Conservation (phyloP, 2,113 vertebrate genomes). For the Xyrauchen texanus region DNA sequence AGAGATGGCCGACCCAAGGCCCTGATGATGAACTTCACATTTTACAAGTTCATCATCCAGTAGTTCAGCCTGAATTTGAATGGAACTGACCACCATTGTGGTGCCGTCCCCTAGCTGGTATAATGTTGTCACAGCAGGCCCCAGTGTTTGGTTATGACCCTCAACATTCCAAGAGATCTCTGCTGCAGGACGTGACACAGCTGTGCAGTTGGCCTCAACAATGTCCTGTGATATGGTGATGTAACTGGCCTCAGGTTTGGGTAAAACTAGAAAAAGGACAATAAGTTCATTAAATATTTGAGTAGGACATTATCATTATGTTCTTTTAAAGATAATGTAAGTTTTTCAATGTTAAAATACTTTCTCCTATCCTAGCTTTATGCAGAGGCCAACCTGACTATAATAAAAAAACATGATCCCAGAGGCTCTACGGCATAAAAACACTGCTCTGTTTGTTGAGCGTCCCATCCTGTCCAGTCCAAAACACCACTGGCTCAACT, state of each 20-base stretch:
- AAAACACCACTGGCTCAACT: no score
- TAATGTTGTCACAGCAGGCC: slow-evolving; percentile 49
- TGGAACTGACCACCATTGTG: slow-evolving; percentile 69
- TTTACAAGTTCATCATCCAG: slow-evolving; percentile 59
- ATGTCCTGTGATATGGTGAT: slow-evolving; percentile 17
- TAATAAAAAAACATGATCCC: no score
- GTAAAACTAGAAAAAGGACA: slow-evolving; percentile 41
- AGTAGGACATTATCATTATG: no score
- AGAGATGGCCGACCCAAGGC: slow-evolving; percentile 60
- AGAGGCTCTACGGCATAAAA: no score
- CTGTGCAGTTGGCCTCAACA: slow-evolving; percentile 54
- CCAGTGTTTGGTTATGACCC: slow-evolving; percentile 49
- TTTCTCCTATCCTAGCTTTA: no score
- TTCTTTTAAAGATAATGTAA: no score
- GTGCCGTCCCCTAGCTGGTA: slow-evolving; percentile 70
- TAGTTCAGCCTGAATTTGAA: slow-evolving; percentile 60
- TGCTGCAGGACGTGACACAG: slow-evolving; percentile 49
- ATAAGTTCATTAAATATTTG: neutral
- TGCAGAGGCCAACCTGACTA: no score
- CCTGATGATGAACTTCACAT: slow-evolving; percentile 70
- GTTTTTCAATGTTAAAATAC: no score
- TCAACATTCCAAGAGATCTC: slow-evolving; percentile 56
- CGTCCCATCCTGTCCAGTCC: no score
- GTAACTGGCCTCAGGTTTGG: slow-evolving; percentile 48
- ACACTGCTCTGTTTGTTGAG: no score